These are phyloP conservation scores for Ctenomys sociabilis DNA, from an alignment of 2,113 vertebrate species.

Conservation along the genomic window DNA sequence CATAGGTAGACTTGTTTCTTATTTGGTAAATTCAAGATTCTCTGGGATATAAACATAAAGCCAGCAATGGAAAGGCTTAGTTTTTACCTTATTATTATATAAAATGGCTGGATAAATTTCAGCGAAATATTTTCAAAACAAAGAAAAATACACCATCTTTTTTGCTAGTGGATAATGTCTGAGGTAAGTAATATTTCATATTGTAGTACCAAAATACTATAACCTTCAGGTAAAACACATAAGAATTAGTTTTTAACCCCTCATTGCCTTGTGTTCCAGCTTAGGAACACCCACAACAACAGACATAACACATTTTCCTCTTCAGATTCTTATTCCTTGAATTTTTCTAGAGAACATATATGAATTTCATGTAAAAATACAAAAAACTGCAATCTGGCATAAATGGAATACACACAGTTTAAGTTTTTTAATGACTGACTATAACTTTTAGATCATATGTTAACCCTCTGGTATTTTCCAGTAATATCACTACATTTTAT, in stretches of 20 bases:
- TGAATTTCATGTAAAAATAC: neutral
- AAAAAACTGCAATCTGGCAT: neutral
- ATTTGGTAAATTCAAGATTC: slow-evolving; percentile 41
- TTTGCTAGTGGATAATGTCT: slow-evolving; percentile 3
- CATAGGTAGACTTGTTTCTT: neutral
- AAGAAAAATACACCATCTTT: neutral
- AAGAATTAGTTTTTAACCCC: slow-evolving; percentile 37
- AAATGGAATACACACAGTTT: neutral
- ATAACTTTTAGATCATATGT: slow-evolving; percentile 10
- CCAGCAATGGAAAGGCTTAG: slow-evolving; percentile 40
- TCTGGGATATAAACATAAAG: neutral
- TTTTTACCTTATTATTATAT: neutral
- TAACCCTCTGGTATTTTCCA: slow-evolving; percentile 12
- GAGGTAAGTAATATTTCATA: slow-evolving; percentile 11
- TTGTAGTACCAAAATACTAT: neutral
- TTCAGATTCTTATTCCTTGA: neutral
- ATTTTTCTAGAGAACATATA: neutral
- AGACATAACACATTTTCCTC: neutral
- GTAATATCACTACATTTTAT: neutral
- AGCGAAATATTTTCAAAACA: slow-evolving; percentile 19
- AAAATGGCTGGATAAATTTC: slow-evolving; percentile 8
- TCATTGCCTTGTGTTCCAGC: neutral
- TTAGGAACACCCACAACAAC: neutral
- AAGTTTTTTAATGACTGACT: slow-evolving; percentile 38
- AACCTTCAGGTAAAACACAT: neutral